Percentiles rank a stretch among this genome's conserved stretches.
Conservation (phyloP, 2,888 invertebrate genomes). For the Xestia rhomboidea region DNA sequence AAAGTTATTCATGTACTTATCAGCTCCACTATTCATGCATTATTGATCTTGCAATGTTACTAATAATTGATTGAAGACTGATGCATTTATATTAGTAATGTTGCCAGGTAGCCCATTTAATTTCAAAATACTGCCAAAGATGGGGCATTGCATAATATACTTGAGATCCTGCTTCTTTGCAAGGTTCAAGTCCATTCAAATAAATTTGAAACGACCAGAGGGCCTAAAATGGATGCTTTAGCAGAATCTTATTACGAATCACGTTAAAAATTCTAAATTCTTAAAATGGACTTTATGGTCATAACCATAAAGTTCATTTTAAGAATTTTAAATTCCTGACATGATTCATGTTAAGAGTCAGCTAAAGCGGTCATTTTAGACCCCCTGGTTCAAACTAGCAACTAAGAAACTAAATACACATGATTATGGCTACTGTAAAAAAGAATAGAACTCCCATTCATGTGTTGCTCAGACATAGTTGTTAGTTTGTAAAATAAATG, state of each 20-base stretch:
- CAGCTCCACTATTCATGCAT: slow-evolving; percentile 61
- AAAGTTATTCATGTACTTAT: slow-evolving; percentile 61
- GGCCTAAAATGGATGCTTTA: no score
- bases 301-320: no score
- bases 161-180: slow-evolving; percentile 23
- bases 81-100: slow-evolving; percentile 79
- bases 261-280: no score
- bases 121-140: slow-evolving; percentile 62
- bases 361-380: no score
- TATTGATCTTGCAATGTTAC: slow-evolving; percentile 57
- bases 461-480: slow-evolving; percentile 24
- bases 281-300: no score
- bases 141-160: slow-evolving; percentile 25
- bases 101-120: slow-evolving; percentile 37
- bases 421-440: not conserved
- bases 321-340: no score
- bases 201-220: slow-evolving; percentile 10
- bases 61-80: slow-evolving; percentile 79
- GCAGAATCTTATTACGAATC: no score
- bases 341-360: no score
- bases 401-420: slow-evolving; percentile 2
- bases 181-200: slow-evolving; percentile 5
- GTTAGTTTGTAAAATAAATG: slow-evolving; percentile 35
- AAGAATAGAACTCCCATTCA: not conserved
- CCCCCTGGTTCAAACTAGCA: slow-evolving; percentile 21